Evolutionary conservation across 2,888 invertebrate species (phyloP).

Genomic region (Drosophila meridionalis): DNA sequence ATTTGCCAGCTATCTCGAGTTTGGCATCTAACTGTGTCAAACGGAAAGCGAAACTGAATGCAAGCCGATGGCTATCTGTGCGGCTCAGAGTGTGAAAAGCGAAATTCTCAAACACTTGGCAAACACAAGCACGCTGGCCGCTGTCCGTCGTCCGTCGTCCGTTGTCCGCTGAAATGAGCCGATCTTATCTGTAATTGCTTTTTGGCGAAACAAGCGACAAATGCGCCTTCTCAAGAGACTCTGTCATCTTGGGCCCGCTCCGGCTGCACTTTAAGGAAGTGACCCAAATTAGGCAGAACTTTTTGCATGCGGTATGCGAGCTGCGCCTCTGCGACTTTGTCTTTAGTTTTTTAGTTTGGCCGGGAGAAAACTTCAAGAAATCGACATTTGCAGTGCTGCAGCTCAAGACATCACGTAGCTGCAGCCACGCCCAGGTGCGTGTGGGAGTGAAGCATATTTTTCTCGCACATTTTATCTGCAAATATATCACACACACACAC

Average conservation of each 20-base stretch:
- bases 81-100: slow-evolving; percentile 71
- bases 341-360: slow-evolving; percentile 52
- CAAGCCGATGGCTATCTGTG: slow-evolving; percentile 55
- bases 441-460: slow-evolving; percentile 54
- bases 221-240: slow-evolving; percentile 45
- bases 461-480: slow-evolving; percentile 69
- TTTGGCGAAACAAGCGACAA: slow-evolving; percentile 56
- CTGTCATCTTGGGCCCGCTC: slow-evolving; percentile 34
- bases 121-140: slow-evolving; percentile 54
- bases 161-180: slow-evolving; percentile 71
- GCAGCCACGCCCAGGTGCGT: slow-evolving; percentile 62
- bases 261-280: slow-evolving; percentile 75
- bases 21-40: slow-evolving; percentile 73
- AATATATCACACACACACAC: slow-evolving; percentile 59
- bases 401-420: slow-evolving; percentile 64
- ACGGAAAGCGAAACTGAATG: slow-evolving; percentile 75
- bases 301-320: slow-evolving; percentile 62
- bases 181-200: slow-evolving; percentile 84
- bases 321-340: slow-evolving; percentile 54
- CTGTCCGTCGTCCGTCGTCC: slow-evolving; percentile 28
- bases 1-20: slow-evolving; percentile 50
- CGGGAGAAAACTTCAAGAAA: slow-evolving; percentile 62
- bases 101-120: slow-evolving; percentile 66
- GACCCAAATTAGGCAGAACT: slow-evolving; percentile 78
- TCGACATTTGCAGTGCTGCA: slow-evolving; percentile 57